These are phyloP conservation scores for Hydrozoanthus tunicans DNA, from an alignment of 64 coral and sea anemone species.

Conservation along the genomic window DNA sequence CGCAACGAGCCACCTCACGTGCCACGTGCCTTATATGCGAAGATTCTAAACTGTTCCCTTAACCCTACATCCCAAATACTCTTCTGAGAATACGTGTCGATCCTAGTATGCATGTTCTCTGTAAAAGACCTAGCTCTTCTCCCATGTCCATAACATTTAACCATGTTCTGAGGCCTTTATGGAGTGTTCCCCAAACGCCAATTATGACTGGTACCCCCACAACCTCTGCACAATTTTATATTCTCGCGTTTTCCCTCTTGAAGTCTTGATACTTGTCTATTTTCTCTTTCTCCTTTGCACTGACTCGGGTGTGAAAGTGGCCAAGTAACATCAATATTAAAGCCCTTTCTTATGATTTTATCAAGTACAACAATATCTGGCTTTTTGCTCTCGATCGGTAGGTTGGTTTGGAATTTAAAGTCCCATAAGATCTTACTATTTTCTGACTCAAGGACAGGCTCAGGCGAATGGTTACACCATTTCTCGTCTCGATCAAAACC, in stretches of 20 bases:
- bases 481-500: background rate
- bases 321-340: constrained; percentile 35
- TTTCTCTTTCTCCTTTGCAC: no score
- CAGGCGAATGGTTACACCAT: background rate
- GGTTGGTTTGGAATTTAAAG: constrained; percentile 42
- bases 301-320: constrained; percentile 3
- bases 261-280: background rate
- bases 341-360: constrained; percentile 36
- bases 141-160: no score
- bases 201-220: no score
- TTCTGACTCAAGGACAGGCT: background rate
- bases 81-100: no score
- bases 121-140: no score
- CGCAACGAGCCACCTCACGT: no score
- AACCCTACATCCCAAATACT: no score
- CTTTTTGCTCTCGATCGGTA: constrained; percentile 30
- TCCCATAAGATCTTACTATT: constrained; percentile 32
- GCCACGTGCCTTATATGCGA: no score
- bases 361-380: constrained; percentile 53
- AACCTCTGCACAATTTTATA: background rate
- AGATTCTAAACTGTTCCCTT: no score
- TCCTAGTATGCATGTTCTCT: no score
- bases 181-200: no score
- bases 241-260: background rate
- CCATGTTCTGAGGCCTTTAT: no score